These are phyloP conservation scores for Drosophila trichaetosa DNA, from an alignment of 2,888 invertebrate species.

Conservation along the genomic window DNA sequence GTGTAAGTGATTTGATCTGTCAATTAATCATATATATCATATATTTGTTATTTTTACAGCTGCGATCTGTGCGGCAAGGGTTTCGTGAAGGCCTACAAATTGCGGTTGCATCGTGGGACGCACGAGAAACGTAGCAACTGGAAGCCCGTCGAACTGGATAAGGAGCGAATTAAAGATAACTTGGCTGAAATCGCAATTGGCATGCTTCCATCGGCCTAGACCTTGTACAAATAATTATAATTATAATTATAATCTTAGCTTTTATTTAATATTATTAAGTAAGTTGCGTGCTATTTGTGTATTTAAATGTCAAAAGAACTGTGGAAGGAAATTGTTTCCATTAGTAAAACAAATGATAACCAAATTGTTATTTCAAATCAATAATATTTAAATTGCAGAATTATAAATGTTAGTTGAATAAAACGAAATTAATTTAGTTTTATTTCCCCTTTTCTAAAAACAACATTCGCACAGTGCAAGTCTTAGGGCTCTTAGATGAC, in stretches of 20 bases:
- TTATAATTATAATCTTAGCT: constrained; percentile 31
- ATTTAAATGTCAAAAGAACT: constrained; percentile 3
- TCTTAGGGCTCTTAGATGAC: background rate
- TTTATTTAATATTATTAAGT: constrained; percentile 18
- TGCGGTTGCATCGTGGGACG: constrained; percentile 78
- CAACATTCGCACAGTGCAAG: background rate
- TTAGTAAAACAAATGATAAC: constrained; percentile 8
- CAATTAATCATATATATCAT: background rate
- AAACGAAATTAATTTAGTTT: background rate
- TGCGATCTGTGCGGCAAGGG: constrained; percentile 82
- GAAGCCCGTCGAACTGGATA: constrained; percentile 35
- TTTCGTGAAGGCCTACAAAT: constrained; percentile 81
- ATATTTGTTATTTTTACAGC: constrained; percentile 32
- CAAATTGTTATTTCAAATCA: constrained; percentile 18
- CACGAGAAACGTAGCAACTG: constrained; percentile 71
- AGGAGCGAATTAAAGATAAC: constrained; percentile 48
- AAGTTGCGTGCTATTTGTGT: constrained; percentile 33
- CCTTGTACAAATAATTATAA: constrained; percentile 37
- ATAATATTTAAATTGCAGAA: background rate
- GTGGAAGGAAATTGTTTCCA: background rate
- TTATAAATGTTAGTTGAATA: background rate
- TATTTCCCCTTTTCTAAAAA: background rate
- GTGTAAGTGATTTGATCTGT: constrained; percentile 68
- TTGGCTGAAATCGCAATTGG: constrained; percentile 47
- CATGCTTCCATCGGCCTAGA: constrained; percentile 29